Evolutionary conservation across 2,888 invertebrate species (phyloP).

Genomic region (Allophyes oxyacanthae): DNA sequence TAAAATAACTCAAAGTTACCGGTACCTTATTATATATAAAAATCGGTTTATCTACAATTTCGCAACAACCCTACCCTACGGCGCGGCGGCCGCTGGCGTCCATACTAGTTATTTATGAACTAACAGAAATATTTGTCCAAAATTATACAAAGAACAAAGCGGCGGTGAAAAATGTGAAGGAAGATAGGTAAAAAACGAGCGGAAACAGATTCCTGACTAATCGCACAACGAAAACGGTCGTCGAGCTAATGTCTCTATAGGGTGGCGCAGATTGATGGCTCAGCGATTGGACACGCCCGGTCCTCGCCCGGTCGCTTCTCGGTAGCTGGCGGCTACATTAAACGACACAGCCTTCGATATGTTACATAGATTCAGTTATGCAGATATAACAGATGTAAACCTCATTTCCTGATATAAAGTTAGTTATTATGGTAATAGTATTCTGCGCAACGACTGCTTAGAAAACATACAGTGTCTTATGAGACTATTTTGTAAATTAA

Average conservation of each 20-base stretch:
- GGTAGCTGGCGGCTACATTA: constrained; percentile 75
- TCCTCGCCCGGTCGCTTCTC: constrained; percentile 60
- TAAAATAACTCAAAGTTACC: no score
- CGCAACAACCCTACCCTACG: constrained; percentile 7
- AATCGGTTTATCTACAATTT: constrained; percentile 15
- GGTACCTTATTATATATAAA: no score
- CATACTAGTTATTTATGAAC: constrained; percentile 8
- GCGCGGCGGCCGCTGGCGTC: not conserved
- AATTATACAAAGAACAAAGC: constrained; percentile 48
- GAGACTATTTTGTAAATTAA: no score
- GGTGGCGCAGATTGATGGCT: constrained; percentile 77
- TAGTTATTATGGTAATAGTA: constrained; percentile 22
- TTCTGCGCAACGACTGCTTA: constrained; percentile 17
- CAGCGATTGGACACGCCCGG: constrained; percentile 77
- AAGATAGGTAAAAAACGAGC: constrained; percentile 63
- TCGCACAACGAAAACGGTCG: constrained; percentile 69
- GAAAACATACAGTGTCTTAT: constrained; percentile 8
- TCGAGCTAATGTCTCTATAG: constrained; percentile 78
- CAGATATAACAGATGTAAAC: constrained; percentile 15
- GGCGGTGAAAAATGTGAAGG: constrained; percentile 52
- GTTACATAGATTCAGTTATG: constrained; percentile 42
- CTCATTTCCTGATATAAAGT: constrained; percentile 34
- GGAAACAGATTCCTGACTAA: constrained; percentile 77
- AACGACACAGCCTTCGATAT: constrained; percentile 59
- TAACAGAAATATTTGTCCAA: constrained; percentile 29